These are phyloP conservation scores for Scomber japonicus DNA, from an alignment of 2,113 vertebrate species.

Conservation along the genomic window DNA sequence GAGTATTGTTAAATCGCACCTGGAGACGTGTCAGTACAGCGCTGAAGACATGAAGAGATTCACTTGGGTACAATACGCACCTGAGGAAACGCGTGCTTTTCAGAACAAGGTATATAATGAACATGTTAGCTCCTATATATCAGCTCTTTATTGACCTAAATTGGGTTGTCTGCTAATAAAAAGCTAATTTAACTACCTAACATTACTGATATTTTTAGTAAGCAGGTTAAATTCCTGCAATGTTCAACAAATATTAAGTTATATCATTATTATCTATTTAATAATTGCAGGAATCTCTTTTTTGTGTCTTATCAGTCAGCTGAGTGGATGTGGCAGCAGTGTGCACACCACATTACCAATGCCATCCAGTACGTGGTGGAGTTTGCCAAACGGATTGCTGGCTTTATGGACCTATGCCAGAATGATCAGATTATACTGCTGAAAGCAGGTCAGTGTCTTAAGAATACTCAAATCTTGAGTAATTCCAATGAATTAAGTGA, in stretches of 20 bases:
- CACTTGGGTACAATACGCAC: conserved; percentile 88
- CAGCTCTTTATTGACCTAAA: background rate
- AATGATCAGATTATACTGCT: conserved; percentile 93
- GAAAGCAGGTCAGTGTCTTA: conserved; percentile 88
- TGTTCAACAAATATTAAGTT: too few relatives aligned
- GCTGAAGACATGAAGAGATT: conserved; percentile 91
- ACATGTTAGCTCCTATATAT: background rate
- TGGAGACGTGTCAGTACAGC: conserved; percentile 93
- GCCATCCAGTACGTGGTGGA: conserved; percentile 93
- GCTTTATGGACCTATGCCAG: conserved; percentile 94
- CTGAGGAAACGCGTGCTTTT: conserved; percentile 88
- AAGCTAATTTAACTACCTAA: background rate
- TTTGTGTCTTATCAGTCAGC: conserved; percentile 81
- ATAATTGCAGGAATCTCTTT: background rate
- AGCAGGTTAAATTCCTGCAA: too few relatives aligned
- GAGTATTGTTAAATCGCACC: conserved; percentile 89
- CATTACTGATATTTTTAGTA: too few relatives aligned
- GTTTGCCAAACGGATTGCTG: conserved; percentile 91
- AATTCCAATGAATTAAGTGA: background rate
- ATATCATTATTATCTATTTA: too few relatives aligned
- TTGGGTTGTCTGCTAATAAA: background rate
- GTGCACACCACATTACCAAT: conserved; percentile 90
- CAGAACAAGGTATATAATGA: conserved; percentile 88
- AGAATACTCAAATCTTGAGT: conserved; percentile 6
- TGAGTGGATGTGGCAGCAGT: conserved; percentile 92